phyloP scores from a whole-genome alignment of 1,140 invertebrate species.

The Leptestheria dahalacensis region DNA sequence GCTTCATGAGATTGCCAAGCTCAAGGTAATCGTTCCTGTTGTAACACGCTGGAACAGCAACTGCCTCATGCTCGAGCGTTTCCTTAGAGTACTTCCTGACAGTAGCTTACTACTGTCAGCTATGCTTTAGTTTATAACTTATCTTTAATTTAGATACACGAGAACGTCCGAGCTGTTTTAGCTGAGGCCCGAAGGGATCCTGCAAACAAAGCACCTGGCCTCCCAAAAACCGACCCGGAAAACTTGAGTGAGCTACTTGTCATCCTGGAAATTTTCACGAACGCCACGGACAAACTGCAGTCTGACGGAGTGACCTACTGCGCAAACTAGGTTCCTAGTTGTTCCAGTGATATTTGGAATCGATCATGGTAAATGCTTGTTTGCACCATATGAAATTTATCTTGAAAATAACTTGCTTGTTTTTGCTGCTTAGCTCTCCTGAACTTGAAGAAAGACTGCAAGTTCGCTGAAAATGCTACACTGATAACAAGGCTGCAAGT shows the following conservation, averaged over 20 bases:
- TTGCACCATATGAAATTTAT: no score
- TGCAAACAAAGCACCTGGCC: not conserved
- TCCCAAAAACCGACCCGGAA: slow-evolving; percentile 1
- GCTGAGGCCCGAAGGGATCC: not conserved
- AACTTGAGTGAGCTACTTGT: not conserved
- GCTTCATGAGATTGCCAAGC: not conserved
- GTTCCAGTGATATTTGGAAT: slow-evolving; percentile 1
- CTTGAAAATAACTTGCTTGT: no score
- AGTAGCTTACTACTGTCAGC: not conserved
- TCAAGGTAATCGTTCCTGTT: not conserved
- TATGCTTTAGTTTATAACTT: not conserved
- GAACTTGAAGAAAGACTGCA: no score
- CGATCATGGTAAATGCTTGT: not conserved
- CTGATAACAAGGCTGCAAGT: no score
- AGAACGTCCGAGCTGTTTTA: not conserved
- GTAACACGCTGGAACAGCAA: slow-evolving; percentile 1
- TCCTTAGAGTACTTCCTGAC: not conserved
- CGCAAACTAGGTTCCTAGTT: not conserved
- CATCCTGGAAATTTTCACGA: not conserved
- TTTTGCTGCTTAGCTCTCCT: no score
- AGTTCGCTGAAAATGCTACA: no score
- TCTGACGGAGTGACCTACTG: not conserved
- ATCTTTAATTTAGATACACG: not conserved
- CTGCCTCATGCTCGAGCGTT: not conserved
- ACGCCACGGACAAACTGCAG: not conserved